Conservation (phyloP, 2,888 invertebrate species). For the Trichogramma dendrolimi region DNA sequence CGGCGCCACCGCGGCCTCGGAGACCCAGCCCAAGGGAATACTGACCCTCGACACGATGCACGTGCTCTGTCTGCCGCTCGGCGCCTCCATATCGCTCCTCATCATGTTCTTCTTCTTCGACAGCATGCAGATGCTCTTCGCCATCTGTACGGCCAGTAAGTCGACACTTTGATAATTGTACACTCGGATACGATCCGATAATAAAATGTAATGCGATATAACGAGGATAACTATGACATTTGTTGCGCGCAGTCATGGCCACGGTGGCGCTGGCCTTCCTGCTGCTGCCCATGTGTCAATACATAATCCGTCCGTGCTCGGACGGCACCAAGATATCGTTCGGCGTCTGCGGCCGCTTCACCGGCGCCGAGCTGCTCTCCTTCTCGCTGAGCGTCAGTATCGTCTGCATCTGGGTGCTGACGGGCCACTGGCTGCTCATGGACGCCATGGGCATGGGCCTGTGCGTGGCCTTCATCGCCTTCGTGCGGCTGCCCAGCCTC, state of each 20-base stretch:
- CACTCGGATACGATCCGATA: no score
- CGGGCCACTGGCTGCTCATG: constrained; percentile 98
- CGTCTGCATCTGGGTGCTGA: constrained; percentile 95
- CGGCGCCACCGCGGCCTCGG: constrained; percentile 43
- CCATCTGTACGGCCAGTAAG: constrained; percentile 95
- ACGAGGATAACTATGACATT: constrained; percentile 10
- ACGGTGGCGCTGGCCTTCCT: constrained; percentile 95
- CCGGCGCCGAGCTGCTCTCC: constrained; percentile 88
- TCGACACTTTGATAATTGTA: constrained; percentile 34
- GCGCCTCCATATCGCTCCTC: constrained; percentile 90
- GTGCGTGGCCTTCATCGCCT: constrained; percentile 95
- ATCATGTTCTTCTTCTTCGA: constrained; percentile 99
- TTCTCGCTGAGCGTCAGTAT: constrained; percentile 88
- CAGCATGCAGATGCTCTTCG: constrained; percentile 94
- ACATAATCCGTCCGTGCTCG: constrained; percentile 80
- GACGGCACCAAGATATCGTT: constrained; percentile 83
- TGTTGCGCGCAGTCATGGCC: constrained; percentile 73
- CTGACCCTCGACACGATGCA: constrained; percentile 96
- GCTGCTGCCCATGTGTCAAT: constrained; percentile 95
- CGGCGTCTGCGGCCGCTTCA: constrained; percentile 89
- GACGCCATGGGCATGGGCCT: constrained; percentile 98
- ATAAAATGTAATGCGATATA: not conserved
- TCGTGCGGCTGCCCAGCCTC: constrained; percentile 90
- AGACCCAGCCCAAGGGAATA: constrained; percentile 54
- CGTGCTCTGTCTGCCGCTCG: constrained; percentile 91